phyloP scores from a whole-genome alignment of 2,113 vertebrate species.

The Rhinichthys klamathensis region DNA sequence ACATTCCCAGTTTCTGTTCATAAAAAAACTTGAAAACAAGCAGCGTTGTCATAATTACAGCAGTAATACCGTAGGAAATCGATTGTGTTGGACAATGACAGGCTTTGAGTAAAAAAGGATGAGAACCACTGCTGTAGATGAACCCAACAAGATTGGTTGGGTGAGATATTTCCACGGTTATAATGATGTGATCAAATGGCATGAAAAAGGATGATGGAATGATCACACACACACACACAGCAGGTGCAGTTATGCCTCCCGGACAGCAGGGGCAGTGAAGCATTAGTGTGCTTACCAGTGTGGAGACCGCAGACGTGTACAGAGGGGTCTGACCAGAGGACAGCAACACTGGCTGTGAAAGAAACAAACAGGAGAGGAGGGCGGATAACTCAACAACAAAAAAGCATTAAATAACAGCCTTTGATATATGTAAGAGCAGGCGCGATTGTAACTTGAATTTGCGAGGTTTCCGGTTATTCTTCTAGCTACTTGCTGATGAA shows the following conservation, averaged over 20 bases:
- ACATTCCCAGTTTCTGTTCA: not conserved
- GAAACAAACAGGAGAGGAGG: slow-evolving; percentile 69
- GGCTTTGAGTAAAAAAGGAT: not conserved
- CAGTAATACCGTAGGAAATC: not conserved
- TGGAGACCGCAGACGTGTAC: slow-evolving; percentile 82
- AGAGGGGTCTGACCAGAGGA: slow-evolving; percentile 81
- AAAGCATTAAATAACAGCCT: slow-evolving; percentile 1
- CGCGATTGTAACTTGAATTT: too few relatives aligned
- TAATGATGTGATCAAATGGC: not conserved
- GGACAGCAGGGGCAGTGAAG: slow-evolving; percentile 1
- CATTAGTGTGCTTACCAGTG: slow-evolving; percentile 76
- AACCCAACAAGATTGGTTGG: not conserved
- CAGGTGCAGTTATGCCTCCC: slow-evolving; percentile 1
- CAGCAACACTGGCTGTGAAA: slow-evolving; percentile 83
- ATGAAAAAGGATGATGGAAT: not conserved
- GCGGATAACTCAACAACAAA: slow-evolving; percentile 43
- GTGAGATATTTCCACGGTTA: not conserved
- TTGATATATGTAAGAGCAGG: not conserved
- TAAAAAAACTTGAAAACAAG: not conserved
- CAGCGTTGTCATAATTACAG: not conserved
- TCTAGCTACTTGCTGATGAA: too few relatives aligned
- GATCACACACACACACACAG: not conserved
- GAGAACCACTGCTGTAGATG: not conserved
- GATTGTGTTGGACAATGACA: not conserved
- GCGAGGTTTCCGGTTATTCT: too few relatives aligned